Percentiles rank a stretch among this genome's conserved stretches.
These are phyloP conservation scores for Pelecanus crispus DNA, from an alignment of 2,113 vertebrate genomes.

Conservation along the genomic window DNA sequence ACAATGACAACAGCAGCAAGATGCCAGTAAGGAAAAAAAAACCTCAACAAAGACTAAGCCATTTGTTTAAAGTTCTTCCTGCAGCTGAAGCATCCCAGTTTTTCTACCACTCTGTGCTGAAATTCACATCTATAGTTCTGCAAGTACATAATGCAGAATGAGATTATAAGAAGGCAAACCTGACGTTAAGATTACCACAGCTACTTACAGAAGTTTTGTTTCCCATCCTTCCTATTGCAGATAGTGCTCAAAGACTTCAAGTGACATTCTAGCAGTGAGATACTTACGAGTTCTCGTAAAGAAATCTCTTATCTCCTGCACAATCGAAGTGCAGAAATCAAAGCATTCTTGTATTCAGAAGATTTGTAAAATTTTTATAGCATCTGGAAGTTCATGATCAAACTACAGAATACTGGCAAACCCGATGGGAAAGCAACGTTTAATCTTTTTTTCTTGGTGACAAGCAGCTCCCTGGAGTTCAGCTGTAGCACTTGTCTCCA, in stretches of 20 bases:
- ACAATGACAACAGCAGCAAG: not conserved
- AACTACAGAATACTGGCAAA: not conserved
- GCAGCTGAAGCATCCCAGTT: not conserved
- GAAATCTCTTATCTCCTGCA: not conserved
- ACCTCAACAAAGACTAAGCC: not conserved
- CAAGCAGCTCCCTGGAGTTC: not conserved
- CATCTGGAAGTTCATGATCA: not conserved
- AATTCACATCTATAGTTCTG: not conserved
- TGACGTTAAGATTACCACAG: not conserved
- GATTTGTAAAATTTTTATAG: not conserved
- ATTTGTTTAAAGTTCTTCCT: not conserved
- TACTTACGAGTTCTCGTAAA: not conserved
- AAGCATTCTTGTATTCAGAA: not conserved
- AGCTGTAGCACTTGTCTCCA: not conserved
- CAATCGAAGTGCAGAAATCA: not conserved
- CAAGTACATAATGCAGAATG: not conserved
- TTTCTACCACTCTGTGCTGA: not conserved
- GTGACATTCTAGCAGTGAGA: not conserved
- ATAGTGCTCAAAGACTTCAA: not conserved
- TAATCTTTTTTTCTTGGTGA: not conserved
- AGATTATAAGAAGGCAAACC: not conserved
- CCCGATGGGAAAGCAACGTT: not conserved
- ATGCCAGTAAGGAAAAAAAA: not conserved
- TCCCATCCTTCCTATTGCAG: not conserved
- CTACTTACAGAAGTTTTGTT: not conserved